phyloP scores from a whole-genome alignment of 2,888 invertebrate species.

The Dryadula phaetusa region DNA sequence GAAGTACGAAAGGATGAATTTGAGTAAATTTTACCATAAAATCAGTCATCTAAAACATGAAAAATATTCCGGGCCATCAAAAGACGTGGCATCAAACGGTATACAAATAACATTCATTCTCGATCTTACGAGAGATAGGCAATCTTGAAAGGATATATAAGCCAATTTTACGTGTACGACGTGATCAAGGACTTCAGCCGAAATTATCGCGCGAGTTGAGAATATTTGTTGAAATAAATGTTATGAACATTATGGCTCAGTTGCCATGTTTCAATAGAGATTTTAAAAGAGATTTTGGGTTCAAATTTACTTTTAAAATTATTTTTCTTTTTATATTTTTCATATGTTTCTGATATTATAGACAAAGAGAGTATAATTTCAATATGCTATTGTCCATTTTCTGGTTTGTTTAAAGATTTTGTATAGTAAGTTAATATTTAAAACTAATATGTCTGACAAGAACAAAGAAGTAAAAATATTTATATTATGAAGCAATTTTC shows the following conservation, averaged over 20 bases:
- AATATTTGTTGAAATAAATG: conserved; percentile 15
- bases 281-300: not conserved
- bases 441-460: too few species aligned
- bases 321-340: too few species aligned
- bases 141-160: conserved; percentile 42
- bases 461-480: too few species aligned
- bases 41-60: conserved; percentile 10
- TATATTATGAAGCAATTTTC: too few species aligned
- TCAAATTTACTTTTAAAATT: not conserved
- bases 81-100: conserved; percentile 31
- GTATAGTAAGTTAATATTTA: too few species aligned
- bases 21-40: conserved; percentile 10
- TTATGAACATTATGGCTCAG: not conserved
- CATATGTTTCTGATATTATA: too few species aligned
- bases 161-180: conserved; percentile 38
- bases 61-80: conserved; percentile 29
- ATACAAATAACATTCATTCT: conserved; percentile 40
- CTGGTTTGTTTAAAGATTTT: too few species aligned
- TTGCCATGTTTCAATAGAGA: not conserved
- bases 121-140: conserved; percentile 35
- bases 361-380: too few species aligned
- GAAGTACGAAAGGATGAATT: not conserved
- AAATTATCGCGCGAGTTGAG: conserved; percentile 36
- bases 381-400: too few species aligned
- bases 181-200: conserved; percentile 35